These are phyloP conservation scores for Hylaeus anthracinus DNA, from an alignment of 1,140 invertebrate genomes.

Conservation along the genomic window DNA sequence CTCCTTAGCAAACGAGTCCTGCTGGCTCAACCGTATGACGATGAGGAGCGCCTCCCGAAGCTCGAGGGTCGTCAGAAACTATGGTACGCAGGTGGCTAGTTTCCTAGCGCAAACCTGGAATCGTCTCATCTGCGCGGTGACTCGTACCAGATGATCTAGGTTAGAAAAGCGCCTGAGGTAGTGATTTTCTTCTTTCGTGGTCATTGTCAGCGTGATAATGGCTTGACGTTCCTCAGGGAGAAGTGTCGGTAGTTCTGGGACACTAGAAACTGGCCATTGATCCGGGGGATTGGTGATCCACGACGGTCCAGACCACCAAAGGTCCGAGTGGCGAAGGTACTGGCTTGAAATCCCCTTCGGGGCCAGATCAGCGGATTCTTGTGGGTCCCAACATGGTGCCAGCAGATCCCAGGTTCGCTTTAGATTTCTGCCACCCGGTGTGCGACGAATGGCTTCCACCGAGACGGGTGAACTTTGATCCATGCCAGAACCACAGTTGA, in stretches of 20 bases:
- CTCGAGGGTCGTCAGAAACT: background rate
- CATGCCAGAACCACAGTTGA: background rate
- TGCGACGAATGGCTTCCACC: background rate
- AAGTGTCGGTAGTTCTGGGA: background rate
- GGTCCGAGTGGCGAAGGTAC: background rate
- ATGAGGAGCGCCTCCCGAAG: background rate
- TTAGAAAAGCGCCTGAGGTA: background rate
- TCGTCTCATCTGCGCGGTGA: background rate
- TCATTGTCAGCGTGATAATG: background rate
- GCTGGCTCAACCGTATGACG: background rate
- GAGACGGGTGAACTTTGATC: background rate
- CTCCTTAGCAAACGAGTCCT: background rate
- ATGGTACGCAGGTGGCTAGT: no score
- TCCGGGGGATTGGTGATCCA: background rate
- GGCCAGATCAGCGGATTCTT: background rate
- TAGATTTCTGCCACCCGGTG: background rate
- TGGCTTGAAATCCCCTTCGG: background rate
- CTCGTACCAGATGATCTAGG: background rate
- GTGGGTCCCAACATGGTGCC: background rate
- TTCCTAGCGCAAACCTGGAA: background rate
- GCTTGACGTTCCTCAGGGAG: conserved; percentile 13
- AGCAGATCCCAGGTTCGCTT: background rate
- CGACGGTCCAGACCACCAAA: background rate
- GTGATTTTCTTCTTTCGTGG: background rate
- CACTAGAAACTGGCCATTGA: background rate